Evolutionary conservation across 2,797 vertebrate genomes (phyloP).

Genomic region (Liasis olivaceus): DNA sequence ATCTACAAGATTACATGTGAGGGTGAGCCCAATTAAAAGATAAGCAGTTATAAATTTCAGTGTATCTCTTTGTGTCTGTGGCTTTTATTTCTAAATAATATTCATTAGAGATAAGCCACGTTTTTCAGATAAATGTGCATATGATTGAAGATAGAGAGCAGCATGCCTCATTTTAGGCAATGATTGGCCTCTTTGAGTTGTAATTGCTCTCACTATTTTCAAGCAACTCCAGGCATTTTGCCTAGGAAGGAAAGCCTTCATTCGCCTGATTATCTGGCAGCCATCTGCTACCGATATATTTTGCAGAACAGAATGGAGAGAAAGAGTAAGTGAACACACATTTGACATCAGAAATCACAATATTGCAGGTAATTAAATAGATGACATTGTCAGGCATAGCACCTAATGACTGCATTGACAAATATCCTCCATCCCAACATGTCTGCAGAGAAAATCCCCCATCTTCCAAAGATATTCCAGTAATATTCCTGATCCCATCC

Average conservation of each 20-base stretch:
- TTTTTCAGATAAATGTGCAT: not conserved
- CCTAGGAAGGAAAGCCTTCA: not conserved
- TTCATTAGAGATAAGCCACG: not conserved
- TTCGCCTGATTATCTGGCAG: too few relatives aligned
- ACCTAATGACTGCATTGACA: not conserved
- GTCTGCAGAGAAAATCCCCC: not conserved
- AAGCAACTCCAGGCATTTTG: not conserved
- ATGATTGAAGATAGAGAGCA: not conserved
- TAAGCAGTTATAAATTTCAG: not conserved
- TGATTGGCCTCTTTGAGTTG: not conserved
- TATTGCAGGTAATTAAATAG: not conserved
- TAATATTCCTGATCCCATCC: not conserved
- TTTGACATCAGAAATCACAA: not conserved
- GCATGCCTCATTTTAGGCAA: not conserved
- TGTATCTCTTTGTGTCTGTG: not conserved
- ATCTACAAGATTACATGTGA: not conserved
- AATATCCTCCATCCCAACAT: not conserved
- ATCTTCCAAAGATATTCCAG: not conserved
- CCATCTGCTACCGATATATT: not conserved
- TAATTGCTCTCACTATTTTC: not conserved
- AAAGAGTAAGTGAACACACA: not conserved
- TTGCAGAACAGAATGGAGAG: not conserved
- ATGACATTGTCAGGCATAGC: not conserved
- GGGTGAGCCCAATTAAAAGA: not conserved
- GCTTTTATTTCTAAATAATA: not conserved